Evolutionary conservation across 2,113 vertebrate genomes (phyloP).

Genomic region (Conger conger): DNA sequence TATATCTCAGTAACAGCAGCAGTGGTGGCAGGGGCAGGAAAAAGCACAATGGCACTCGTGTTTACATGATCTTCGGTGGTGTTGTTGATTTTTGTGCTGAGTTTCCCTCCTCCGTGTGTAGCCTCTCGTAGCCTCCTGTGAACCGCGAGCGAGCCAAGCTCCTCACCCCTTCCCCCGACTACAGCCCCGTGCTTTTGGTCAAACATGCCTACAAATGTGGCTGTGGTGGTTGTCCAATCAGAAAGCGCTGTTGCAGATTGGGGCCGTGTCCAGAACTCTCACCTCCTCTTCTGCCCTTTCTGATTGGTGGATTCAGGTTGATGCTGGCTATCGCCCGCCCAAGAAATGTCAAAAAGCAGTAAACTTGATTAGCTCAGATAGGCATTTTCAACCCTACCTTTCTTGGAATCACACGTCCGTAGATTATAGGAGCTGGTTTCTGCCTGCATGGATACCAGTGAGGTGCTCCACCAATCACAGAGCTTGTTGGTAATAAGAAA

Average conservation of each 20-base stretch:
- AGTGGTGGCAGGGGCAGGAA: constrained; percentile 37
- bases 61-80: constrained; percentile 27
- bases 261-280: background rate
- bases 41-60: constrained; percentile 34
- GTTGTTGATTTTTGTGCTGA: background rate
- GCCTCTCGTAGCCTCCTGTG: background rate
- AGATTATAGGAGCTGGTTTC: no score
- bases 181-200: background rate
- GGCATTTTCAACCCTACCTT: background rate
- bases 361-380: background rate
- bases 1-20: constrained; percentile 44
- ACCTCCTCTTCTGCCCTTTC: background rate
- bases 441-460: no score
- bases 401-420: background rate
- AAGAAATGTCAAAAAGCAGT: background rate
- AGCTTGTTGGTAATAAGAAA: no score
- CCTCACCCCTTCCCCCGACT: background rate
- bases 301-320: background rate
- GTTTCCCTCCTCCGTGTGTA: constrained; percentile 10
- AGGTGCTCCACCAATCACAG: no score
- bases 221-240: background rate
- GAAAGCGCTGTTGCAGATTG: background rate
- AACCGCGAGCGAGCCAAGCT: background rate
- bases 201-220: background rate
- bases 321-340: no score